phyloP scores from a whole-genome alignment of 2,888 invertebrate genomes.

The Eupithecia abbreviata region DNA sequence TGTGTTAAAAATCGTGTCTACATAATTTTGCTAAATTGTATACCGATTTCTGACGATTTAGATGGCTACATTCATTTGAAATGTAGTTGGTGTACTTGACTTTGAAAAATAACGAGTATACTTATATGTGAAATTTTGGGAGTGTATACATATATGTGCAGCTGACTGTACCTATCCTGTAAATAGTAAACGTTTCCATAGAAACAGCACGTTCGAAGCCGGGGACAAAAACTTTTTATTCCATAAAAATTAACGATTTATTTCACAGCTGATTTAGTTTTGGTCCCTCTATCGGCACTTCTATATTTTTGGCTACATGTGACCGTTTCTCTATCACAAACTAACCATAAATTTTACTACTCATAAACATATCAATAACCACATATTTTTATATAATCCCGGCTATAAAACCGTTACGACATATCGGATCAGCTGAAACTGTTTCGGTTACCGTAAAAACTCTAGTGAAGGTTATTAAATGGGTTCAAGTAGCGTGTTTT shows the following conservation, averaged over 20 bases:
- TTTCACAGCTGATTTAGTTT: background rate
- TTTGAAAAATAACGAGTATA: too few species aligned
- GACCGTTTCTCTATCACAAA: conserved; percentile 22
- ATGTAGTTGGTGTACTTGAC: too few species aligned
- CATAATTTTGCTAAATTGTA: too few species aligned
- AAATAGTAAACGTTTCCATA: too few species aligned
- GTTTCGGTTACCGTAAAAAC: conserved; percentile 8
- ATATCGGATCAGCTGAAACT: conserved; percentile 18
- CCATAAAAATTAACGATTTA: background rate
- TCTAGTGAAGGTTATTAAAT: background rate
- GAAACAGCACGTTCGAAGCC: too few species aligned
- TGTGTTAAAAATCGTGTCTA: too few species aligned
- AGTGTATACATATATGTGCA: too few species aligned
- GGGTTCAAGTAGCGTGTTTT: background rate
- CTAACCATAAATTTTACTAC: conserved; percentile 31
- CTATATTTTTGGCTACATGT: conserved; percentile 4
- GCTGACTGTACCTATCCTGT: too few species aligned
- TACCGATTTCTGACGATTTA: too few species aligned
- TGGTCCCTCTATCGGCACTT: background rate
- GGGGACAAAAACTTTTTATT: too few species aligned
- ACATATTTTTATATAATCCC: conserved; percentile 14
- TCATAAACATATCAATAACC: conserved; percentile 32
- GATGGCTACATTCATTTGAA: too few species aligned
- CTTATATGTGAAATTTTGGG: too few species aligned
- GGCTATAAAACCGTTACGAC: conserved; percentile 24